phyloP scores from a whole-genome alignment of 2,888 invertebrate species.

The Yponomeuta malinellus region DNA sequence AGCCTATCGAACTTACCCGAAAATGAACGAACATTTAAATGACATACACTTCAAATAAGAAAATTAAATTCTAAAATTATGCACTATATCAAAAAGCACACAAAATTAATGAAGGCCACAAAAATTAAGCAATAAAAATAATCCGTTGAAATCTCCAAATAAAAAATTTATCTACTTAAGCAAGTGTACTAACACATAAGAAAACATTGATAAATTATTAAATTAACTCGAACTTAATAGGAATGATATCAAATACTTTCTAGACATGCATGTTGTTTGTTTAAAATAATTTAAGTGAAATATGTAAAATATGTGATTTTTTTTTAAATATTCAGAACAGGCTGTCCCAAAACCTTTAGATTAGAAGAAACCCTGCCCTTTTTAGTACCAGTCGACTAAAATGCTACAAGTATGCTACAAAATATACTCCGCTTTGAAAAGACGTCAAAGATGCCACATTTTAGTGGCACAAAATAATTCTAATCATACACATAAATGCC shows the following conservation, averaged over 20 bases:
- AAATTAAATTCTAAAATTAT: neutral
- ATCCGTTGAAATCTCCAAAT: neutral
- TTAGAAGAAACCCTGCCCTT: constrained; percentile 50
- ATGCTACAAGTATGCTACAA: constrained; percentile 21
- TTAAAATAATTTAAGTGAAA: neutral
- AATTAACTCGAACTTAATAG: constrained; percentile 62
- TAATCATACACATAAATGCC: constrained; percentile 46
- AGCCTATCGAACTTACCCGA: neutral
- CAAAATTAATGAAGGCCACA: neutral
- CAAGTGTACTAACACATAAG: neutral
- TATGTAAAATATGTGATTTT: neutral
- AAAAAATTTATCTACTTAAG: neutral
- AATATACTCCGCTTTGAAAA: constrained; percentile 11
- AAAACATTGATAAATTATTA: neutral
- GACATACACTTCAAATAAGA: neutral
- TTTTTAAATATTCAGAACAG: constrained; percentile 14
- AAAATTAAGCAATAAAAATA: neutral
- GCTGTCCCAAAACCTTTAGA: constrained; percentile 49
- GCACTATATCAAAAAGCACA: neutral
- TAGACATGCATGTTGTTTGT: constrained; percentile 40
- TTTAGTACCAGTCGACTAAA: constrained; percentile 25
- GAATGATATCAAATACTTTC: constrained; percentile 52
- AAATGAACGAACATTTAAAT: neutral
- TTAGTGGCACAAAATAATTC: constrained; percentile 22
- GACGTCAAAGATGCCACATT: constrained; percentile 24